Conservation (phyloP, 2,797 vertebrate genomes). For the Gorsachius magnificus region DNA sequence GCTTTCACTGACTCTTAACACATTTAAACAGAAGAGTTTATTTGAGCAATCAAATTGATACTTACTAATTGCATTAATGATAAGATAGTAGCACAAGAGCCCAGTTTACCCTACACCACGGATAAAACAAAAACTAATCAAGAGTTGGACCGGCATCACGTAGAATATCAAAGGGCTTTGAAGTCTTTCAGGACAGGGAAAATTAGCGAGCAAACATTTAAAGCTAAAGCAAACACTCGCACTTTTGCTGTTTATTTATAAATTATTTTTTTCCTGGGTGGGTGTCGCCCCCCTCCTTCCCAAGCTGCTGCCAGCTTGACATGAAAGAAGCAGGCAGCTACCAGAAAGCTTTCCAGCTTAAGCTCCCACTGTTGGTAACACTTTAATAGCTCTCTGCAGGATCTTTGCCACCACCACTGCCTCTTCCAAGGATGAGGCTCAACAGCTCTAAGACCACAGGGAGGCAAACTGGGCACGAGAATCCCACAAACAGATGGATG, state of each 20-base stretch:
- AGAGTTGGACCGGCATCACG: not conserved
- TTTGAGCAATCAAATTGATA: not conserved
- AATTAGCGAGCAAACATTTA: not conserved
- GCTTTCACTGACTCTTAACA: not conserved
- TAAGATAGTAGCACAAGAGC: not conserved
- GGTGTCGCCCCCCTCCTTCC: not conserved
- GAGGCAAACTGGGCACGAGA: conserved; percentile 58
- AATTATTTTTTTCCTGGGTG: not conserved
- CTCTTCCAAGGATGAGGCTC: conserved; percentile 61
- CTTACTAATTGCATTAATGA: not conserved
- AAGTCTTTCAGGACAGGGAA: not conserved
- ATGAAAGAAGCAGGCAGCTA: conserved; percentile 14
- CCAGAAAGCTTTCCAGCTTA: conserved; percentile 19
- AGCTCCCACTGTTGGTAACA: conserved; percentile 41
- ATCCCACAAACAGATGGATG: conserved; percentile 67
- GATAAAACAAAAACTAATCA: not conserved
- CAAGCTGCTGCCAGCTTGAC: conserved; percentile 5
- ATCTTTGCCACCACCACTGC: conserved; percentile 56
- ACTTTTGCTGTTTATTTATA: not conserved
- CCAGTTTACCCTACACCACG: not conserved
- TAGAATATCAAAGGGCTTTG: not conserved
- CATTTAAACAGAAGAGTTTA: not conserved
- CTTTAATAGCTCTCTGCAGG: conserved; percentile 66
- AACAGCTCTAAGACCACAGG: conserved; percentile 56
- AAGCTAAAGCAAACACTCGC: not conserved